Percentiles rank a stretch among this genome's conserved stretches.
Conservation (phyloP, 2,888 invertebrate species). For the Eurytoma adleriae region DNA sequence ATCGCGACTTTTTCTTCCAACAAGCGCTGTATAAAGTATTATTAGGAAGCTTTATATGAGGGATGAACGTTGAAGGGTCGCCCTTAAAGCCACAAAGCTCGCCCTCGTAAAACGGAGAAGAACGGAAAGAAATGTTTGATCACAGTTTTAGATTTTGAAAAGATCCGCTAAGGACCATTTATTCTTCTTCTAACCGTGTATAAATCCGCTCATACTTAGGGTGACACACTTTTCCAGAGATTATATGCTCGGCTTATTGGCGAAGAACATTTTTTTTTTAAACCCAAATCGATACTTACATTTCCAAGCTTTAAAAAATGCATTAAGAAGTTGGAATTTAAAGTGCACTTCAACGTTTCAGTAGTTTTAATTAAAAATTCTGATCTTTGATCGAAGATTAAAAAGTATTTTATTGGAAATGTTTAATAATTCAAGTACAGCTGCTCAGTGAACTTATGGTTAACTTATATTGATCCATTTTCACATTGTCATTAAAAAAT, state of each 20-base stretch:
- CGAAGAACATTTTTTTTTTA: neutral
- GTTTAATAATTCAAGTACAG: too few relatives aligned
- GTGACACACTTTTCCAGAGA: constrained; percentile 33
- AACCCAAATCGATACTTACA: neutral
- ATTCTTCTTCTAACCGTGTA: constrained; percentile 9
- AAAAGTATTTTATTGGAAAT: too few relatives aligned
- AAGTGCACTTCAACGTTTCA: too few relatives aligned
- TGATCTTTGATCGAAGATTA: too few relatives aligned
- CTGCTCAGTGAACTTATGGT: too few relatives aligned
- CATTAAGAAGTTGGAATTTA: too few relatives aligned
- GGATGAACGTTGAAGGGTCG: neutral
- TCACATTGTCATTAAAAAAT: too few relatives aligned
- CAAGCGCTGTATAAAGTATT: constrained; percentile 16
- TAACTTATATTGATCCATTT: too few relatives aligned
- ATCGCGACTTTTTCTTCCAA: neutral
- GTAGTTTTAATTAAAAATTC: too few relatives aligned
- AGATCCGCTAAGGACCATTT: neutral
- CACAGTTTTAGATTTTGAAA: constrained; percentile 37
- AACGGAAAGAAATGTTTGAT: constrained; percentile 24
- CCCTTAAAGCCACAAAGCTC: constrained; percentile 29
- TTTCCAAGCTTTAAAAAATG: too few relatives aligned
- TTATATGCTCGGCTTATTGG: neutral
- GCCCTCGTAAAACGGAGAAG: constrained; percentile 16
- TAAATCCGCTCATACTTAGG: neutral
- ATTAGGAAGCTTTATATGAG: constrained; percentile 19